A percentile compares a stretch with the other conserved stretches of the same genome.
Evolutionary conservation across 2,888 invertebrate genomes (phyloP).

Genomic region (Hydriomena furcata): DNA sequence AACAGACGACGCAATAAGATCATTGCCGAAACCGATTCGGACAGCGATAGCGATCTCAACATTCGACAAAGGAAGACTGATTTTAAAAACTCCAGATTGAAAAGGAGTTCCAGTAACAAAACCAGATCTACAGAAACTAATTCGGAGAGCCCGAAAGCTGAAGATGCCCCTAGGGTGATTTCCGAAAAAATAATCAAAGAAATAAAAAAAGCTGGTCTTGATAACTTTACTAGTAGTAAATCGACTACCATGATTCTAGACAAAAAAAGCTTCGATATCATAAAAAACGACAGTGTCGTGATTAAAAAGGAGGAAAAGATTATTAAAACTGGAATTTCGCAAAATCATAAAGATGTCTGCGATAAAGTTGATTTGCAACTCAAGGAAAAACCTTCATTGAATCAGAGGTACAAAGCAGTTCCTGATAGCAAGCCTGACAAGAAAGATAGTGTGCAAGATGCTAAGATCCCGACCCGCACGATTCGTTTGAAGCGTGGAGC

Average conservation of each 20-base stretch:
- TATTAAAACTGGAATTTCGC: constrained; percentile 39
- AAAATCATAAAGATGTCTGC: constrained; percentile 37
- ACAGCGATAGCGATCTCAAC: constrained; percentile 68
- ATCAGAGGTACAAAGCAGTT: constrained; percentile 32
- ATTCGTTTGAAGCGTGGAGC: constrained; percentile 67
- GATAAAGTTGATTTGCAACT: constrained; percentile 31
- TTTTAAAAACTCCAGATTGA: constrained; percentile 73
- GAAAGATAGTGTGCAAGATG: constrained; percentile 41
- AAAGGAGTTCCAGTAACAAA: constrained; percentile 71
- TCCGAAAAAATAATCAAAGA: constrained; percentile 69
- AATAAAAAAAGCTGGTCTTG: constrained; percentile 62
- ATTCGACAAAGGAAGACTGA: constrained; percentile 74
- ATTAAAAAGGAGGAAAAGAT: constrained; percentile 44
- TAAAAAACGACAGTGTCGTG: constrained; percentile 39
- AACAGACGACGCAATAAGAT: constrained; percentile 76
- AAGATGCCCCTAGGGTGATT: constrained; percentile 60
- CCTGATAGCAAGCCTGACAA: constrained; percentile 43
- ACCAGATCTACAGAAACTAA: constrained; percentile 61
- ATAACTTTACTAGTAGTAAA: constrained; percentile 51
- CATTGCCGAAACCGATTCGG: constrained; percentile 72
- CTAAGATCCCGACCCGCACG: constrained; percentile 53
- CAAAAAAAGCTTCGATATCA: constrained; percentile 42
- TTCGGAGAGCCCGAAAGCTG: constrained; percentile 57
- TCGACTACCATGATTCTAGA: constrained; percentile 34
- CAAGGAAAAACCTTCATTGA: constrained; percentile 39